phyloP scores from a whole-genome alignment of 2,113 vertebrate species.

The Cyphomyrus plagiostoma region DNA sequence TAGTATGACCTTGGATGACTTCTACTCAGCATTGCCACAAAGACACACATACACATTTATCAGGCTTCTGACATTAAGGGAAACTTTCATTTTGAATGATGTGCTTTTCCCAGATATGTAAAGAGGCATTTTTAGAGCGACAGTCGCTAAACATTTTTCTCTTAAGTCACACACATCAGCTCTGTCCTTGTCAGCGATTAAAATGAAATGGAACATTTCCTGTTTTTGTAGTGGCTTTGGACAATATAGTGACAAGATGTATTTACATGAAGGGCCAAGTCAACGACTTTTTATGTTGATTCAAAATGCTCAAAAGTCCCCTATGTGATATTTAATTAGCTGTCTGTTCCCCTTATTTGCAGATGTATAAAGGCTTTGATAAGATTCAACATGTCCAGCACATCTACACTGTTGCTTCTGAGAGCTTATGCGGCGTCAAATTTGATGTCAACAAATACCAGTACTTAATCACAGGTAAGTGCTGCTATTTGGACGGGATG shows the following conservation, averaged over 20 bases:
- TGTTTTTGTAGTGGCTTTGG: neutral
- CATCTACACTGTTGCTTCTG: slow-evolving; percentile 88
- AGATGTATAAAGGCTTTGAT: slow-evolving; percentile 98
- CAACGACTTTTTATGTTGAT: neutral
- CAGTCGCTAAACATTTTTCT: neutral
- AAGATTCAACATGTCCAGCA: slow-evolving; percentile 91
- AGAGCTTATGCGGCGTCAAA: slow-evolving; percentile 89
- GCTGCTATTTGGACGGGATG: neutral
- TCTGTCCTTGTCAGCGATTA: neutral
- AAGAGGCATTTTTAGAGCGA: neutral
- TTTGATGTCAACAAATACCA: slow-evolving; percentile 98
- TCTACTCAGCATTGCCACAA: neutral
- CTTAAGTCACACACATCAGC: neutral
- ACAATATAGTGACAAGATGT: neutral
- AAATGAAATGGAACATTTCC: neutral
- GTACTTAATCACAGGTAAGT: slow-evolving; percentile 92
- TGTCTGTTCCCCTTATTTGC: slow-evolving; percentile 21
- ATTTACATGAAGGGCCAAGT: neutral
- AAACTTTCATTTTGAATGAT: slow-evolving; percentile 1
- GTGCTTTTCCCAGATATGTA: neutral
- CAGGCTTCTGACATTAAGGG: neutral
- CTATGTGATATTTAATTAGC: neutral
- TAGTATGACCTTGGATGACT: neutral
- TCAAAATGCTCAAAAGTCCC: neutral
- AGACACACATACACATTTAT: neutral